These are phyloP conservation scores for Chiroxiphia lanceolata DNA, from an alignment of 2,797 vertebrate genomes.

Conservation along the genomic window DNA sequence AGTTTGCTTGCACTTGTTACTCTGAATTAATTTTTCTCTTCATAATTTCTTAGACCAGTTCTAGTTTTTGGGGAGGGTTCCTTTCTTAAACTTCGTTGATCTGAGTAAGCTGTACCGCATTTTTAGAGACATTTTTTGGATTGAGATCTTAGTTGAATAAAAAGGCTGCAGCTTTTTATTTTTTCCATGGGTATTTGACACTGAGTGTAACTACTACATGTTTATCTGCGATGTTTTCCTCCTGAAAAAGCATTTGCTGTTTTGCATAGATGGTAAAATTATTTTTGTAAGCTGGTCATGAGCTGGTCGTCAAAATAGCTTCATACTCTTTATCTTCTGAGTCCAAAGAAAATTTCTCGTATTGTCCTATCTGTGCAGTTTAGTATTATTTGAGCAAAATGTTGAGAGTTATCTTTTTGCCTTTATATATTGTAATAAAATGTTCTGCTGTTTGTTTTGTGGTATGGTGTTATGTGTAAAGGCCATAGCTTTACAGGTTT, in stretches of 20 bases:
- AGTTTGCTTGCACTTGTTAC: not conserved
- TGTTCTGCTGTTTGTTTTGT: not conserved
- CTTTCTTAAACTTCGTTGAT: not conserved
- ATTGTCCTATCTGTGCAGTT: not conserved
- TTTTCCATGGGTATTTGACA: not conserved
- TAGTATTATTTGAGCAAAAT: not conserved
- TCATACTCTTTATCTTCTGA: not conserved
- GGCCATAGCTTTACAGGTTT: not conserved
- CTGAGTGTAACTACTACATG: not conserved
- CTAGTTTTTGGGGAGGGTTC: not conserved
- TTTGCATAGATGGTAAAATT: not conserved
- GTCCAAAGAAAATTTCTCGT: not conserved
- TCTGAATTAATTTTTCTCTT: not conserved
- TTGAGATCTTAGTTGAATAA: not conserved
- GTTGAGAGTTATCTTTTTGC: not conserved
- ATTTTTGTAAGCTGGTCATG: not conserved
- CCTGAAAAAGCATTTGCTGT: not conserved
- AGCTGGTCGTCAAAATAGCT: not conserved
- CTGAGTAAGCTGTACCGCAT: not conserved
- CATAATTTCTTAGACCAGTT: not conserved
- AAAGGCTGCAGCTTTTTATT: not conserved
- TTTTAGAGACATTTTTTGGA: not conserved
- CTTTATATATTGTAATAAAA: not conserved
- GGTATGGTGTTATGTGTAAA: not conserved
- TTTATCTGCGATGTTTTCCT: not conserved